phyloP scores from a whole-genome alignment of 2,797 vertebrate genomes.

The Antennarius maculatus region DNA sequence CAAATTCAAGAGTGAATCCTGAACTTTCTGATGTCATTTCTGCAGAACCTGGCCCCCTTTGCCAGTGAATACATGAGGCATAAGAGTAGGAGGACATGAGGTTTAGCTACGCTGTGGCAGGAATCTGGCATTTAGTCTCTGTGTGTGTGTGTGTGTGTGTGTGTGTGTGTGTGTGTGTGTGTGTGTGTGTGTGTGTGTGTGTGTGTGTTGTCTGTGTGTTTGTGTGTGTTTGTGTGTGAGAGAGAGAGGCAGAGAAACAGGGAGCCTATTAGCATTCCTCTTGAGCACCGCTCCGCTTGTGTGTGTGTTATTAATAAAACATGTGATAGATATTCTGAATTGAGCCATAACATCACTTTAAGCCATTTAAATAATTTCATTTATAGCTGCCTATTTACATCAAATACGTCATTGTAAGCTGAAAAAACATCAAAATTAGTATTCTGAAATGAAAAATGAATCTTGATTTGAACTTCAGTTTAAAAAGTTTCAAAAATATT shows the following conservation, averaged over 20 bases:
- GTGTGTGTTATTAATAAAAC: constrained; percentile 71
- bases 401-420: neutral
- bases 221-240: constrained; percentile 9
- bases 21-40: constrained; percentile 22
- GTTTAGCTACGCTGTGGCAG: constrained; percentile 57
- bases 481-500: no score
- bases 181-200: neutral
- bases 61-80: constrained; percentile 21
- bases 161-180: constrained; percentile 14
- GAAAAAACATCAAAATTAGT: neutral
- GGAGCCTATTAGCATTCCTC: constrained; percentile 68
- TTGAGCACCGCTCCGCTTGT: constrained; percentile 54
- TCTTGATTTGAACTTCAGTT: neutral
- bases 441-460: neutral
- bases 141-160: constrained; percentile 29
- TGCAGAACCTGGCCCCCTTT: neutral
- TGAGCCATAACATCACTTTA: constrained; percentile 47
- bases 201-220: neutral
- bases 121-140: constrained; percentile 55
- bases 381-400: constrained; percentile 17
- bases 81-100: constrained; percentile 47
- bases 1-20: constrained; percentile 23
- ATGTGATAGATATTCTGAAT: constrained; percentile 53
- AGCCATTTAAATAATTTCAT: constrained; percentile 43
- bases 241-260: constrained; percentile 36